phyloP scores from a whole-genome alignment of 2,113 vertebrate genomes.

The Brachionichthys hirsutus region DNA sequence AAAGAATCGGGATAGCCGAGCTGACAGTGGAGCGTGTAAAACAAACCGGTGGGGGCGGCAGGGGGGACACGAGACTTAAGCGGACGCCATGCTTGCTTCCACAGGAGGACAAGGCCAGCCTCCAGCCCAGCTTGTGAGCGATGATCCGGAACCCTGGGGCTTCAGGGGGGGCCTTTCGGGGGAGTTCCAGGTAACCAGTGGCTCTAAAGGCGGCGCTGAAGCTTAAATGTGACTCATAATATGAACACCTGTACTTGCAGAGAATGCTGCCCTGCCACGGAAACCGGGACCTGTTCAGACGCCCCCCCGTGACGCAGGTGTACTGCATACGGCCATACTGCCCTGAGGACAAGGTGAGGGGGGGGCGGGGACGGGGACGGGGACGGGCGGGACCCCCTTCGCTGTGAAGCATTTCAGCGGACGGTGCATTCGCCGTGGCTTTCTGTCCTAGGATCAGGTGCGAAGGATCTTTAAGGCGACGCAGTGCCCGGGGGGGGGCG shows the following conservation, averaged over 20 bases:
- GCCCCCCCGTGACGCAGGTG: conserved; percentile 86
- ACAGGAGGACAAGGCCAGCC: conserved; percentile 90
- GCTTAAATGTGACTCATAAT: background rate
- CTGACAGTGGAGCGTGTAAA: too few species aligned
- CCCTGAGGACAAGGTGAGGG: conserved; percentile 88
- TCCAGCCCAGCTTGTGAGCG: conserved; percentile 88
- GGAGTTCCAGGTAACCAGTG: conserved; percentile 98
- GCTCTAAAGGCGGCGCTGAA: background rate
- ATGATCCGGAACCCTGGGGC: conserved; percentile 97
- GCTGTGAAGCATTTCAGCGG: accelerated
- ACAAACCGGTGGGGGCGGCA: too few species aligned
- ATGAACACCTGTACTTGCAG: conserved; percentile 64
- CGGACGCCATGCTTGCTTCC: background rate
- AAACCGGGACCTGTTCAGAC: conserved; percentile 94
- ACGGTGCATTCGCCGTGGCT: background rate
- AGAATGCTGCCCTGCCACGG: conserved; percentile 96
- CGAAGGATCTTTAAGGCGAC: conserved; percentile 90
- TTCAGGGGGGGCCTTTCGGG: conserved; percentile 99
- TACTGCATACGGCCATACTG: conserved; percentile 91
- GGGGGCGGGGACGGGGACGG: too few species aligned
- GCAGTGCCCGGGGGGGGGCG: conserved; percentile 82
- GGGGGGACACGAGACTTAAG: too few species aligned
- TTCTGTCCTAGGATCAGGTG: conserved; percentile 81
- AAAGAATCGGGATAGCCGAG: too few species aligned
- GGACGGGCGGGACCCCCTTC: background rate